phyloP scores from a whole-genome alignment of 2,113 vertebrate species.

The Protobothrops mucrosquamatus region DNA sequence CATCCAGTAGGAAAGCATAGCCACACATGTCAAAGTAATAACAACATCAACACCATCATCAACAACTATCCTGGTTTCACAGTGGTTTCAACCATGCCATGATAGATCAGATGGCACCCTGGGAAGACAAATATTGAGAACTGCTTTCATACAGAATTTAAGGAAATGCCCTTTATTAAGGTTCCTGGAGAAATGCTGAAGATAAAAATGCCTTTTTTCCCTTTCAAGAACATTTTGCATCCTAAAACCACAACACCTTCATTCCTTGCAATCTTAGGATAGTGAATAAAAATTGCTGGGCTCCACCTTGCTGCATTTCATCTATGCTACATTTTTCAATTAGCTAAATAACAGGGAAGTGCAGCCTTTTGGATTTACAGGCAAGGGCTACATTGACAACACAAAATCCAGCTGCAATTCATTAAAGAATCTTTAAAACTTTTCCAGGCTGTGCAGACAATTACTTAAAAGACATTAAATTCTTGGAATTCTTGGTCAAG shows the following conservation, averaged over 20 bases:
- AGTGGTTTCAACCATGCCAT: not conserved
- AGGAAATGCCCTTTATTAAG: not conserved
- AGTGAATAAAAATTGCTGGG: not conserved
- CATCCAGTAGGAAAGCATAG: not conserved
- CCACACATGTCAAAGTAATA: not conserved
- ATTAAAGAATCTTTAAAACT: not conserved
- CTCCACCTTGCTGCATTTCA: not conserved
- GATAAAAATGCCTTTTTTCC: not conserved
- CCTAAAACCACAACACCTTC: constrained; percentile 21
- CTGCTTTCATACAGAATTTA: not conserved
- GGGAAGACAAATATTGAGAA: not conserved
- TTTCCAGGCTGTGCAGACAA: not conserved
- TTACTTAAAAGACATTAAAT: not conserved
- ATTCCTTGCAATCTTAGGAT: constrained; percentile 35
- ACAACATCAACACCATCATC: not conserved
- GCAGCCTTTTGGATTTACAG: not conserved
- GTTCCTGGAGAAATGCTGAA: constrained; percentile 23
- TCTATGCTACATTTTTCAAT: constrained; percentile 55
- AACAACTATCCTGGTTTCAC: not conserved
- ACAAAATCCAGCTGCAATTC: not conserved
- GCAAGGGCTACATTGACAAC: not conserved
- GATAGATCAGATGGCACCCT: not conserved
- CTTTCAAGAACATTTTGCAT: not conserved
- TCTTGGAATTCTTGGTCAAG: not conserved
- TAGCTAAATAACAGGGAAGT: not conserved